Conservation (phyloP, 1,140 invertebrate species). For the Antheraea pernyi region DNA sequence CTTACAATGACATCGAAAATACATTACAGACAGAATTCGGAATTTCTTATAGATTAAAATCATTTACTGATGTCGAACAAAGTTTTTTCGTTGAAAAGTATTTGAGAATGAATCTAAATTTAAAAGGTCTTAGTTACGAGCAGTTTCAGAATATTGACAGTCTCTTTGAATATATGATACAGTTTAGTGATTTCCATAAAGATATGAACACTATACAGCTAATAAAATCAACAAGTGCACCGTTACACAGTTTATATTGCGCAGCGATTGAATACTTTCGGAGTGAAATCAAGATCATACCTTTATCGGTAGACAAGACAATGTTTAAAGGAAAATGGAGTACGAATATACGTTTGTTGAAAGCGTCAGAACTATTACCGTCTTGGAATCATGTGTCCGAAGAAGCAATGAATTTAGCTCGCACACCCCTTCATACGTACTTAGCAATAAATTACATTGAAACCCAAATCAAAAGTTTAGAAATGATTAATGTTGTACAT, state of each 20-base stretch:
- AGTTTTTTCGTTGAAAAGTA: not conserved
- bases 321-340: not conserved
- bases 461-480: slow-evolving; percentile 6
- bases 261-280: not conserved
- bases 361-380: not conserved
- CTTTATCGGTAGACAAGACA: not conserved
- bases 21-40: slow-evolving; percentile 8
- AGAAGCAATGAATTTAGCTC: not conserved
- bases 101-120: not conserved
- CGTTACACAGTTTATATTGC: not conserved
- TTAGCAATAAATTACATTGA: not conserved
- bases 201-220: not conserved
- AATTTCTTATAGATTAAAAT: not conserved
- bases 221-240: not conserved
- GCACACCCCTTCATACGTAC: slow-evolving; percentile 8
- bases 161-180: slow-evolving; percentile 11
- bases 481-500: not conserved
- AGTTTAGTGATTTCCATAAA: not conserved
- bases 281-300: not conserved
- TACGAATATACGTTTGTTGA: not conserved
- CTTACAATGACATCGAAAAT: no score
- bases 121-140: not conserved
- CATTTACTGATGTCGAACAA: not conserved
- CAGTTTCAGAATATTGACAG: slow-evolving; percentile 4
- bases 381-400: not conserved